These are phyloP conservation scores for Trissolcus japonicus DNA, from an alignment of 2,888 invertebrate species.

Conservation along the genomic window DNA sequence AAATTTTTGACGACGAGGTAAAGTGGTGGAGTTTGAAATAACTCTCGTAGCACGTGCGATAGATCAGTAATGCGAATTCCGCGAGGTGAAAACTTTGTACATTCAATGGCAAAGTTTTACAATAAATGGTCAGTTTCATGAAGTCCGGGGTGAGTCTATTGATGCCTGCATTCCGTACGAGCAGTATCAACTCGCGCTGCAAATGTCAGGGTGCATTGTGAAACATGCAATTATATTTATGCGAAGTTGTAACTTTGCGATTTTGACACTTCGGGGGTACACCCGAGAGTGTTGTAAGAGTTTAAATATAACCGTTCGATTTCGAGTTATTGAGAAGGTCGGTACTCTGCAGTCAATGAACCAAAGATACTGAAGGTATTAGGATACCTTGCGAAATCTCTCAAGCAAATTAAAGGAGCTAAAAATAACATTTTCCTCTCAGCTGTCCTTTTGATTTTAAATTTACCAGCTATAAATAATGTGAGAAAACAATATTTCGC, in stretches of 20 bases:
- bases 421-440: too few relatives aligned
- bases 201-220: slow-evolving; percentile 26
- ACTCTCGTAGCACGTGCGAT: slow-evolving; percentile 9
- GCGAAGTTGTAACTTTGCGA: slow-evolving; percentile 25
- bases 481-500: too few relatives aligned
- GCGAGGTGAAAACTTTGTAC: slow-evolving; percentile 30
- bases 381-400: neutral
- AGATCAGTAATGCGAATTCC: slow-evolving; percentile 23
- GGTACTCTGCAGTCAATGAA: slow-evolving; percentile 42
- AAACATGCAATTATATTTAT: slow-evolving; percentile 32
- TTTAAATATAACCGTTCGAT: slow-evolving; percentile 44
- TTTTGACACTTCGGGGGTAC: slow-evolving; percentile 27
- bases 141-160: slow-evolving; percentile 10
- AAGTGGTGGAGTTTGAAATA: neutral
- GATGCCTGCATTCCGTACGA: slow-evolving; percentile 6
- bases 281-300: slow-evolving; percentile 15
- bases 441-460: neutral
- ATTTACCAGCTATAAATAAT: too few relatives aligned
- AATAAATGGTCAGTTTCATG: slow-evolving; percentile 26
- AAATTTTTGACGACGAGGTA: slow-evolving; percentile 1
- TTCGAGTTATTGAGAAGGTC: slow-evolving; percentile 41
- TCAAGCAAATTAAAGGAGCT: neutral
- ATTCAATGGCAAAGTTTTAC: slow-evolving; percentile 30
- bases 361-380: slow-evolving; percentile 3
- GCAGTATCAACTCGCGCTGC: slow-evolving; percentile 3